These are phyloP conservation scores for Thermophis baileyi DNA, from an alignment of 2,113 vertebrate species.

Conservation along the genomic window DNA sequence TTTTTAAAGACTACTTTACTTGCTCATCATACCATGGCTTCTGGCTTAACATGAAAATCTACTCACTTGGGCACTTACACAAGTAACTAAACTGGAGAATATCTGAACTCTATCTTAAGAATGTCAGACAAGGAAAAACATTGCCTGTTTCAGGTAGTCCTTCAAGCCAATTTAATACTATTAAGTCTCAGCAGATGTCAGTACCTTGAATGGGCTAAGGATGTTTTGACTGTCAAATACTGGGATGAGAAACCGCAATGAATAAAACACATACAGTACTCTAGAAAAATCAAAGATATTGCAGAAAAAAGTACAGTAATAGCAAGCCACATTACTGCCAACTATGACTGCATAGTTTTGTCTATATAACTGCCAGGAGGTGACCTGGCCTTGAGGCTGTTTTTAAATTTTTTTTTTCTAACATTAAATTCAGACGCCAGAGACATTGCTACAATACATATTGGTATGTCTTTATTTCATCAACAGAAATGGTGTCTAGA, in stretches of 20 bases:
- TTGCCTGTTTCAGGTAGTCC: not conserved
- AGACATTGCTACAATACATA: conserved; percentile 76
- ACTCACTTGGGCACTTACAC: not conserved
- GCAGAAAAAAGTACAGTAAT: not conserved
- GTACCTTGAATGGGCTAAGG: not conserved
- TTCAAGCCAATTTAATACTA: not conserved
- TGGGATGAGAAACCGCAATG: not conserved
- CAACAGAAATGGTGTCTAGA: conserved; percentile 99
- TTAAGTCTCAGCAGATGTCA: not conserved
- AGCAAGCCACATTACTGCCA: not conserved
- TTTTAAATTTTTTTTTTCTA: not conserved
- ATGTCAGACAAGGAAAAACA: not conserved
- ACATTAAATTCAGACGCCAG: conserved; percentile 27
- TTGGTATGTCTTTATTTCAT: conserved; percentile 99
- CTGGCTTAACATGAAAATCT: not conserved
- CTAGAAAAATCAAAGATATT: not conserved
- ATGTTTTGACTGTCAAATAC: not conserved
- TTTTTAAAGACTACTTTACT: not conserved
- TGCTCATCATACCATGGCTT: not conserved
- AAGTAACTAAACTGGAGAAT: not conserved
- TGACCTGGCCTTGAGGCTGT: not conserved
- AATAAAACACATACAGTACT: not conserved
- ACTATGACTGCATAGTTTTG: not conserved
- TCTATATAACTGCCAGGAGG: not conserved
- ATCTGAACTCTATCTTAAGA: not conserved